A percentile compares a stretch with the other conserved stretches of the same genome.
Evolutionary conservation across 2,113 vertebrate genomes (phyloP).

Genomic region (Zosterops hypoxanthus): DNA sequence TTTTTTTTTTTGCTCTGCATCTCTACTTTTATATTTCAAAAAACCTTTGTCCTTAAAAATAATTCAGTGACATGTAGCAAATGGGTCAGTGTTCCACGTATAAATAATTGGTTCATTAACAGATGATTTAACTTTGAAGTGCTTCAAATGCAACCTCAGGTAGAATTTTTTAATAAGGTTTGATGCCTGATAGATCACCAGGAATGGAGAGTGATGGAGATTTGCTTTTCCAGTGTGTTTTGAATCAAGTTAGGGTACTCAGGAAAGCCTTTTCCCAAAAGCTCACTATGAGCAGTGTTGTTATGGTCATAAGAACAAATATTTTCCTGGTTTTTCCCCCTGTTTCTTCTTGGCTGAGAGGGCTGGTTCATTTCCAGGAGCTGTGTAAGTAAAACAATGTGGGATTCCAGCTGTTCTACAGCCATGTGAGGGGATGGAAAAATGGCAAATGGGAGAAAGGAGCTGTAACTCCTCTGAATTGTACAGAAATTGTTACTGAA

Average conservation of each 20-base stretch:
- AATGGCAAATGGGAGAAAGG: not conserved
- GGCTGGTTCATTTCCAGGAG: not conserved
- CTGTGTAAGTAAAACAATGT: rapidly evolving
- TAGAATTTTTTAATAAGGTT: not conserved
- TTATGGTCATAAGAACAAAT: not conserved
- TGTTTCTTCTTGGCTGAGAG: not conserved
- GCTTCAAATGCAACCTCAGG: not conserved
- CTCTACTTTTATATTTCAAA: not conserved
- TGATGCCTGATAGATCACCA: not conserved
- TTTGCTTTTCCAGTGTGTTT: not conserved
- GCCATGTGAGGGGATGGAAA: not conserved
- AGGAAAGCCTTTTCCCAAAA: not conserved
- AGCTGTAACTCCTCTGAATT: not conserved
- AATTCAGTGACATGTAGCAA: not conserved
- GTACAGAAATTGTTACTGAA: not conserved
- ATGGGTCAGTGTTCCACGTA: not conserved
- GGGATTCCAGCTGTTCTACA: not conserved
- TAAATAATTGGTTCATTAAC: not conserved
- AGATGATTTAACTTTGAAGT: not conserved
- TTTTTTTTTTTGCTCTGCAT: not conserved
- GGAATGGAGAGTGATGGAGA: not conserved
- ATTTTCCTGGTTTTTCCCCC: not conserved
- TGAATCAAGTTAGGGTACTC: not conserved
- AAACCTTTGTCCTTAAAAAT: not conserved
- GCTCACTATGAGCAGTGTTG: rapidly evolving